These are phyloP conservation scores for Mus minutoides DNA, from an alignment of 2,797 vertebrate species.

Conservation along the genomic window DNA sequence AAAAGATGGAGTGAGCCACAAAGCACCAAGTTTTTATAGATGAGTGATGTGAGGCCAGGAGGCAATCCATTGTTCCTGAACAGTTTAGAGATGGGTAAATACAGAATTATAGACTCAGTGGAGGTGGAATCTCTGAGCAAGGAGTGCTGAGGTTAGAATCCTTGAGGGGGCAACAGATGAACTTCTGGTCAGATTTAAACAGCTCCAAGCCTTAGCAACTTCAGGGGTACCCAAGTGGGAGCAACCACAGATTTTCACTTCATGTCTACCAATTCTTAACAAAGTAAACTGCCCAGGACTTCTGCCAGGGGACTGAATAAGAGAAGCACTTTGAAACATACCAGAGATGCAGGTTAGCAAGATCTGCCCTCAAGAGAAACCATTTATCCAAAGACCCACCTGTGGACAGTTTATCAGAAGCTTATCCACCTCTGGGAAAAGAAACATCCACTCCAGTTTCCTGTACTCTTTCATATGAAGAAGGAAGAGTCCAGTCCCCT, in stretches of 20 bases:
- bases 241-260: background rate
- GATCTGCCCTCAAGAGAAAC: background rate
- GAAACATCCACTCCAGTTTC: background rate
- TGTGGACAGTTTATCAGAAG: background rate
- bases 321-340: background rate
- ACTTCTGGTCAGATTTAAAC: background rate
- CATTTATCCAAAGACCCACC: background rate
- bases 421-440: background rate
- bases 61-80: background rate
- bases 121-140: background rate
- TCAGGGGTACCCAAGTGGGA: background rate
- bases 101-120: background rate
- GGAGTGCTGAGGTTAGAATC: background rate
- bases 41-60: background rate
- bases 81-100: background rate
- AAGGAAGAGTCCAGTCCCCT: background rate
- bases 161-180: background rate
- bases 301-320: background rate
- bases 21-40: background rate
- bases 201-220: background rate
- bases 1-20: constrained; percentile 5
- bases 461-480: background rate
- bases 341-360: background rate
- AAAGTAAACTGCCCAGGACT: background rate
- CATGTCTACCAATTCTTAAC: background rate